Conservation (phyloP, 2,797 vertebrate genomes). For the Leptodactylus fallax region DNA sequence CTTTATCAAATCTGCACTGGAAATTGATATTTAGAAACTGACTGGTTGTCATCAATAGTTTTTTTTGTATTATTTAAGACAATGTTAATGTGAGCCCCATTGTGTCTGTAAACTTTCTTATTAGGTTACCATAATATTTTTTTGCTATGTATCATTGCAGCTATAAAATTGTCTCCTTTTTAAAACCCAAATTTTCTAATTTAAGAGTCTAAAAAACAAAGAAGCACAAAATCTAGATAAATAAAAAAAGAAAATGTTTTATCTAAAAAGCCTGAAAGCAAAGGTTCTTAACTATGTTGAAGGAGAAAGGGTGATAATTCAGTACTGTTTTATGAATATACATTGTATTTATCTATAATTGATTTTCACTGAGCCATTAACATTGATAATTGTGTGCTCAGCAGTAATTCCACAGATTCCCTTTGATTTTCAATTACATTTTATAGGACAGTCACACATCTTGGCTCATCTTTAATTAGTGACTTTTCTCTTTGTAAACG, state of each 20-base stretch:
- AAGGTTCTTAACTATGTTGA: constrained; percentile 37
- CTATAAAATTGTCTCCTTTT: not conserved
- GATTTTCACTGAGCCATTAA: constrained; percentile 64
- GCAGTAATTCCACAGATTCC: constrained; percentile 59
- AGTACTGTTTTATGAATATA: constrained; percentile 50
- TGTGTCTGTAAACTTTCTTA: not conserved
- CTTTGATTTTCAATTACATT: constrained; percentile 64
- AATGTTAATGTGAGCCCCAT: not conserved
- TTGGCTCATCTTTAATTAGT: constrained; percentile 60
- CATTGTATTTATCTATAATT: constrained; percentile 64
- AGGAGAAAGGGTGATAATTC: constrained; percentile 35
- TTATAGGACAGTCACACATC: constrained; percentile 61
- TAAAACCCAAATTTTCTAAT: not conserved
- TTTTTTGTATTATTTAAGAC: no score
- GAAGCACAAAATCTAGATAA: not conserved
- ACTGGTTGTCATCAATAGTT: no score
- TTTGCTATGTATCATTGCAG: not conserved
- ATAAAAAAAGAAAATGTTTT: not conserved
- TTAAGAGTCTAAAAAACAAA: constrained; percentile 4
- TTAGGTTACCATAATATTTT: not conserved
- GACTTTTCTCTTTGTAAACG: constrained; percentile 37
- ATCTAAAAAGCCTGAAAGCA: not conserved
- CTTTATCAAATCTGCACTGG: no score
- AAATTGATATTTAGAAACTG: no score
- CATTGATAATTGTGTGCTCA: constrained; percentile 62